Evolutionary conservation across 2,113 vertebrate genomes (phyloP).

Genomic region (Apteryx owenii): DNA sequence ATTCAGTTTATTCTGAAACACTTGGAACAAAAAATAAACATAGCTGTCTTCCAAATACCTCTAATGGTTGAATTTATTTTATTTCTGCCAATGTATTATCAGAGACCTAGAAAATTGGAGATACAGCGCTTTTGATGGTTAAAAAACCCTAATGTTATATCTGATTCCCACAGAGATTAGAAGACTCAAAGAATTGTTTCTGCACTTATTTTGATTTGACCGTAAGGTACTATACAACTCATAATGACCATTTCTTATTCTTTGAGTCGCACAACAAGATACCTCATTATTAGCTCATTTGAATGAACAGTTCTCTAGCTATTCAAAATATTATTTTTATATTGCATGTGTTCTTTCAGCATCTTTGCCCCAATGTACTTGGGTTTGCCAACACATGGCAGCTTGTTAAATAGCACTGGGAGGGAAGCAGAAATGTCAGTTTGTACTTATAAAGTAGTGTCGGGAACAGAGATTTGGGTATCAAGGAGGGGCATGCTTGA

Average conservation of each 20-base stretch:
- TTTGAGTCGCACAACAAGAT: not conserved
- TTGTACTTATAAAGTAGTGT: not conserved
- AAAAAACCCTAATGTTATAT: not conserved
- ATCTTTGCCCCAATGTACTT: not conserved
- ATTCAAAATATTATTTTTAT: not conserved
- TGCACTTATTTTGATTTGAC: not conserved
- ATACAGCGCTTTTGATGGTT: not conserved
- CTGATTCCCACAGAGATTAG: not conserved
- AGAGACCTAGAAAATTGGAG: not conserved
- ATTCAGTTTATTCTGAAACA: not conserved
- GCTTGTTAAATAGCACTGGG: not conserved
- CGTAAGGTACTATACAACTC: not conserved
- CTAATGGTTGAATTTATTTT: not conserved
- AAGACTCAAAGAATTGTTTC: not conserved
- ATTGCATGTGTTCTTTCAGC: not conserved
- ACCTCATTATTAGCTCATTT: not conserved
- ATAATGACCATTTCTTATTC: not conserved
- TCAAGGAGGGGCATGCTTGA: not conserved
- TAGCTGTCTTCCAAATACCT: not conserved
- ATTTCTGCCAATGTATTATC: not conserved
- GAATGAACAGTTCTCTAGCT: not conserved
- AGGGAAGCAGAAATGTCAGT: not conserved
- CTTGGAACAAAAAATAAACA: not conserved
- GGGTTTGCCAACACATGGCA: not conserved
- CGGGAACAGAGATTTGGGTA: not conserved